These are phyloP conservation scores for Heliopora coerulea DNA, from an alignment of 92 coral and sea anemone species.

Conservation along the genomic window DNA sequence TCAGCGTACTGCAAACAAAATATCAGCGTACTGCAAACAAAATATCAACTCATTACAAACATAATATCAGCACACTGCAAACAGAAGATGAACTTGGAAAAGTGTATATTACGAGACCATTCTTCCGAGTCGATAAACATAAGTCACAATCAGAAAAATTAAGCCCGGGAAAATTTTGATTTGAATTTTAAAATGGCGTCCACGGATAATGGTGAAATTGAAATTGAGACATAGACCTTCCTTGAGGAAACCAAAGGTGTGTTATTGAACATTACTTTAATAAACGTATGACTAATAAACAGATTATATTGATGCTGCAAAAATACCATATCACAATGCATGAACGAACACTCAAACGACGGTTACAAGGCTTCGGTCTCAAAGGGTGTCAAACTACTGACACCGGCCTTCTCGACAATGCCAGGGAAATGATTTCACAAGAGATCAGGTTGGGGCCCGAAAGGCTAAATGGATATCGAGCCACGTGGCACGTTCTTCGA, in stretches of 20 bases:
- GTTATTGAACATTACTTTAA: constrained; percentile 62
- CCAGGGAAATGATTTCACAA: constrained; percentile 24
- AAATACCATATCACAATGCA: constrained; percentile 59
- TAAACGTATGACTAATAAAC: constrained; percentile 54
- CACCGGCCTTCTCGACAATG: constrained; percentile 30
- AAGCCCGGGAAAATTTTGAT: no score
- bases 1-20: constrained; percentile 39
- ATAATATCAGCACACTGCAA: constrained; percentile 10
- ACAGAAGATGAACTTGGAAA: constrained; percentile 17
- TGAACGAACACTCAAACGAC: constrained; percentile 56
- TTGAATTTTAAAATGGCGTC: no score
- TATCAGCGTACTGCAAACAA: constrained; percentile 32
- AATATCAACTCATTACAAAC: background rate
- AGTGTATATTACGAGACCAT: no score
- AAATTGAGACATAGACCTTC: background rate
- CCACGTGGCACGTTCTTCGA: constrained; percentile 40
- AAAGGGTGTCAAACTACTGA: constrained; percentile 22
- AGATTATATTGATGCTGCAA: constrained; percentile 58
- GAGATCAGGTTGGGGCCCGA: constrained; percentile 31
- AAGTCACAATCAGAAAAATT: no score
- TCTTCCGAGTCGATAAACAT: no score
- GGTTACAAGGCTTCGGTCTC: constrained; percentile 59
- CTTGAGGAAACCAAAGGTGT: constrained; percentile 55
- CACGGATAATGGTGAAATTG: no score
- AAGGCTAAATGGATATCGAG: constrained; percentile 27